Conservation (phyloP, 2,888 invertebrate species). For the Lithosia quadra region DNA sequence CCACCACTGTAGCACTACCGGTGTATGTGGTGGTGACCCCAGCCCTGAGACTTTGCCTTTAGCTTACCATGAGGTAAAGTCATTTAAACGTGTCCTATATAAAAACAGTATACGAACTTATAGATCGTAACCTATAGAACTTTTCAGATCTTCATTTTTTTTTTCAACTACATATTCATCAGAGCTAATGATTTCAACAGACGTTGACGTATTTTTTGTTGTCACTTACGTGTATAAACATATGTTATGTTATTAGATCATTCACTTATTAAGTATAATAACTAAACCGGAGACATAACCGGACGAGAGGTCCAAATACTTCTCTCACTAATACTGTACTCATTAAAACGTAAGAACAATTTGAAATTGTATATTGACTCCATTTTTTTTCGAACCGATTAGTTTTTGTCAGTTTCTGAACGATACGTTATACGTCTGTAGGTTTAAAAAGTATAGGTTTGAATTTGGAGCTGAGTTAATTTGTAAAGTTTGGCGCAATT, state of each 20-base stretch:
- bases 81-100: too few relatives aligned
- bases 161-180: conserved; percentile 28
- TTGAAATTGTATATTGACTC: not conserved
- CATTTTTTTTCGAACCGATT: not conserved
- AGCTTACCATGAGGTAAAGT: too few relatives aligned
- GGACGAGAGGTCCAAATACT: conserved; percentile 58
- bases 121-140: too few relatives aligned
- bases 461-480: not conserved
- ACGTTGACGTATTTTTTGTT: conserved; percentile 56
- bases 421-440: not conserved
- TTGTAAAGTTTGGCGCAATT: not conserved
- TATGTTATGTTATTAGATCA: conserved; percentile 71
- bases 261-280: conserved; percentile 66
- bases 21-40: too few relatives aligned
- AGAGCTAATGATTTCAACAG: conserved; percentile 57
- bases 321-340: conserved; percentile 35
- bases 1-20: too few relatives aligned
- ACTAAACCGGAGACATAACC: conserved; percentile 66
- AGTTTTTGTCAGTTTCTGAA: not conserved
- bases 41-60: too few relatives aligned
- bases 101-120: too few relatives aligned
- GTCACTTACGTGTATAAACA: conserved; percentile 51
- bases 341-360: not conserved
- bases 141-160: too few relatives aligned
- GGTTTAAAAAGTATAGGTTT: not conserved